A percentile compares a stretch with the other conserved stretches of the same genome.
phyloP scores from a whole-genome alignment of 2,113 vertebrate species.

The Galeopterus variegatus region DNA sequence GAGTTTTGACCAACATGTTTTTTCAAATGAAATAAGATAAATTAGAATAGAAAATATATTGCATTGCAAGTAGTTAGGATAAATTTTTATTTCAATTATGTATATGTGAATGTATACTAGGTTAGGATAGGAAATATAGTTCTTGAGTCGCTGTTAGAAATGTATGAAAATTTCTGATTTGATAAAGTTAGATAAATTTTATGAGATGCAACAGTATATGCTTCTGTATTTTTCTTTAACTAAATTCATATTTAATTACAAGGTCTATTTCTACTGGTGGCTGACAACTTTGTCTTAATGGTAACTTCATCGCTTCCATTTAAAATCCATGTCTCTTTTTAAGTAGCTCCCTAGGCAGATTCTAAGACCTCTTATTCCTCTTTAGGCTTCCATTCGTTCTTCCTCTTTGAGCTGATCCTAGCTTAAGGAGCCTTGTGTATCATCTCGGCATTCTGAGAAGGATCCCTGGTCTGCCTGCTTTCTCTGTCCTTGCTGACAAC shows the following conservation, averaged over 20 bases:
- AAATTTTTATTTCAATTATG: conserved; percentile 9
- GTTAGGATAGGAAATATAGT: background rate
- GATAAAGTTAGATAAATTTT: background rate
- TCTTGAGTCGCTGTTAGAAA: background rate
- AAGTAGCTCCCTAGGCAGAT: background rate
- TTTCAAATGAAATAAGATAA: conserved; percentile 22
- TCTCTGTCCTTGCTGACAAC: background rate
- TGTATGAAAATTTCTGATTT: background rate
- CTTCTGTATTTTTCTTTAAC: background rate
- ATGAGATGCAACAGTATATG: background rate
- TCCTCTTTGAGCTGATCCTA: background rate
- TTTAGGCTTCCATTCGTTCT: background rate
- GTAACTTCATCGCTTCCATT: background rate
- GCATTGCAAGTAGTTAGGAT: background rate
- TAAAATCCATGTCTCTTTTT: background rate
- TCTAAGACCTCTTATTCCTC: background rate
- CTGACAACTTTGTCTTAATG: background rate
- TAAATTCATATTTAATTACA: background rate
- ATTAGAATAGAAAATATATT: background rate
- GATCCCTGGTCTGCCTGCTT: background rate
- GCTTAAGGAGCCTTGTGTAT: background rate
- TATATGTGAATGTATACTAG: background rate
- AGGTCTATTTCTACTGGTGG: background rate
- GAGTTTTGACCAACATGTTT: background rate
- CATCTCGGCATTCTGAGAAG: background rate